Percentiles rank a stretch among this genome's conserved stretches.
Conservation (phyloP, 1,140 invertebrate species). For the Steinernema khuongi region DNA sequence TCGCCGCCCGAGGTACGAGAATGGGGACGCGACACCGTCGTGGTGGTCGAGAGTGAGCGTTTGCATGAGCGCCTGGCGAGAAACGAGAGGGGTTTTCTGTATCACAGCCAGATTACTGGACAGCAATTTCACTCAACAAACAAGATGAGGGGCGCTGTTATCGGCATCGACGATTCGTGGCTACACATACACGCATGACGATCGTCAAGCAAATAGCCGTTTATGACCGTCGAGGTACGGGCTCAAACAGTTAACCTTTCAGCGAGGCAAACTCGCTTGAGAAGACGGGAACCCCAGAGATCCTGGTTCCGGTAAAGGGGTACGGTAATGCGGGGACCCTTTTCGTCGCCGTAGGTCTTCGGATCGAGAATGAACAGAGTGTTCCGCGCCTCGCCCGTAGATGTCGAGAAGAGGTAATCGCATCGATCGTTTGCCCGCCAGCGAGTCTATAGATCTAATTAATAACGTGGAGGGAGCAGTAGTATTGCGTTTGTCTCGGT, state of each 20-base stretch:
- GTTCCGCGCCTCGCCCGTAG: too few species aligned
- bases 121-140: conserved; percentile 14
- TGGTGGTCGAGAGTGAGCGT: conserved; percentile 12
- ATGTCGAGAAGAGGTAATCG: background rate
- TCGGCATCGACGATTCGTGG: background rate
- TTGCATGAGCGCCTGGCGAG: conserved; percentile 8
- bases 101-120: conserved; percentile 7
- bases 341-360: too few species aligned
- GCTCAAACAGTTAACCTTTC: background rate
- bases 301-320: too few species aligned
- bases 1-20: conserved; percentile 5
- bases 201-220: conserved; percentile 3
- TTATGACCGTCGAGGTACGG: background rate
- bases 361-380: too few species aligned
- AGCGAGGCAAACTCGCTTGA: too few species aligned
- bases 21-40: background rate
- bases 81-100: conserved; percentile 14
- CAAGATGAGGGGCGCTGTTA: conserved; percentile 15
- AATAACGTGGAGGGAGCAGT: conserved; percentile 11
- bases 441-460: conserved; percentile 10
- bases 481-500: conserved; percentile 13
- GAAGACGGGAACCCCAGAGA: too few species aligned
- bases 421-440: background rate
- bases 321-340: too few species aligned
- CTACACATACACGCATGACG: background rate